Base-by-base conservation (phyloP, 2,888 invertebrate genomes). In the Sicus ferrugineus region DNA sequence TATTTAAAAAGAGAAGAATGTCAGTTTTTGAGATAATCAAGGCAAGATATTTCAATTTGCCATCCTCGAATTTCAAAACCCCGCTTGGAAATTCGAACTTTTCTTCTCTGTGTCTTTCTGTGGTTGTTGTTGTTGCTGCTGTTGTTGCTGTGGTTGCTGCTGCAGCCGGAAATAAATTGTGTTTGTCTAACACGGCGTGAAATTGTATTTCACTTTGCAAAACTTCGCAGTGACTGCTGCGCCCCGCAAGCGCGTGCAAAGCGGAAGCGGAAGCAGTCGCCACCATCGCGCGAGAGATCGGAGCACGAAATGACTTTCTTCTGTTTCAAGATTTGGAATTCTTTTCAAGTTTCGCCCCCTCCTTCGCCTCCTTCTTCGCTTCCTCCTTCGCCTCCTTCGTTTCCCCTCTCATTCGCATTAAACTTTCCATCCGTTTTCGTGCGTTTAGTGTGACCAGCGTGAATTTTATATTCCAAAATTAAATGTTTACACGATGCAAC, bases 151-250 rank as follows among this genome's bases (percentile, higher is more conserved):
- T 21, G 38, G 54, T n/a, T 66, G 54, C 7, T 46, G 16, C 56
- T 26, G 21, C 30, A 50, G 21, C 19, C 50, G 34, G 52, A 54
- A 66, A 56, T 59, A 67, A 67, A 67, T 67, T 67, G 58, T 67
- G 30, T 67, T 67, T 78, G 80, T 79, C 77, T 79, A 83, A 79
- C 85, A 79, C 79, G 78, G 83, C 85, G 81, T 84, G 84, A 85
- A 84, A 84, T 84, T 84, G 80, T 82, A 79, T 85, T 84, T 82
- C 76, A 76, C 76, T 77, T 80, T 76, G 23, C 48, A 67, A 67
- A 67, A 58, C 67, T 67, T 67, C 23, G 31, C 59, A 65, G 58
- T 30, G 11, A 31, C 21, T n/a, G 42, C 63, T 50, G 30, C 34
- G n/a, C 31, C 34, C 31, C 34, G 21, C 16, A 21, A 19, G 11